Percentiles rank a stretch among this genome's conserved stretches.
These are phyloP conservation scores for Tribolium castaneum DNA, from an alignment of 1,140 invertebrate genomes.

Conservation along the genomic window DNA sequence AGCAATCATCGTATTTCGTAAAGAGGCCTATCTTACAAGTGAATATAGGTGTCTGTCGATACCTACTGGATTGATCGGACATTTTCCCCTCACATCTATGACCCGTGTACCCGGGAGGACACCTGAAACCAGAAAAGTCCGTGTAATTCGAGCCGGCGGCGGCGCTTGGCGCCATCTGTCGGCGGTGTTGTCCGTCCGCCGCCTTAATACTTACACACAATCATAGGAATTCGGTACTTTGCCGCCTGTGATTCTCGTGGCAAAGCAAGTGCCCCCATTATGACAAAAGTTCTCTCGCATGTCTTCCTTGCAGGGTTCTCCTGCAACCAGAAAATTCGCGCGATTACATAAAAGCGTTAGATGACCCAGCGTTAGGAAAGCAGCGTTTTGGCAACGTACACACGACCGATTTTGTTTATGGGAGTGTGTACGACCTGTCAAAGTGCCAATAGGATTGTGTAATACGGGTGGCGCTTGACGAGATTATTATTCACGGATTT, in stretches of 20 bases:
- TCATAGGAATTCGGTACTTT: conserved; percentile 35
- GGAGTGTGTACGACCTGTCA: conserved; percentile 15
- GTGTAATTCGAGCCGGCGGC: neutral
- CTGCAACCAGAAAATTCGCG: conserved; percentile 46
- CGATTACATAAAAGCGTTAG: conserved; percentile 18
- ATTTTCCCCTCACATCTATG: conserved; percentile 86
- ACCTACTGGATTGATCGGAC: conserved; percentile 57
- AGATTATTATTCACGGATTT: conserved; percentile 15
- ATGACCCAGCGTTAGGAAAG: conserved; percentile 3
- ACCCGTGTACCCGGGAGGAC: conserved; percentile 84
- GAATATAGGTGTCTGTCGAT: conserved; percentile 55
- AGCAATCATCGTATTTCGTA: conserved; percentile 56
- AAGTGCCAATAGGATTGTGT: conserved; percentile 35
- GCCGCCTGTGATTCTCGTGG: conserved; percentile 8
- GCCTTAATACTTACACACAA: conserved; percentile 55
- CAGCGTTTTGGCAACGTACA: neutral
- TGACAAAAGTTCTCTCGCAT: conserved; percentile 45
- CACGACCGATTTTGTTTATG: conserved; percentile 23
- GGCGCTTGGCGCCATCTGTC: neutral
- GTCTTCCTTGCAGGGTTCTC: conserved; percentile 43
- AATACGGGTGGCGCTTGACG: conserved; percentile 23
- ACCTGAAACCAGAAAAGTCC: conserved; percentile 73
- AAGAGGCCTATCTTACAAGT: conserved; percentile 57
- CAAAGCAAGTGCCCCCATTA: conserved; percentile 53
- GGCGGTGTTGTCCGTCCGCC: neutral